phyloP scores from a whole-genome alignment of 64 coral and sea anemone genomes.

The Porites australiensis region DNA sequence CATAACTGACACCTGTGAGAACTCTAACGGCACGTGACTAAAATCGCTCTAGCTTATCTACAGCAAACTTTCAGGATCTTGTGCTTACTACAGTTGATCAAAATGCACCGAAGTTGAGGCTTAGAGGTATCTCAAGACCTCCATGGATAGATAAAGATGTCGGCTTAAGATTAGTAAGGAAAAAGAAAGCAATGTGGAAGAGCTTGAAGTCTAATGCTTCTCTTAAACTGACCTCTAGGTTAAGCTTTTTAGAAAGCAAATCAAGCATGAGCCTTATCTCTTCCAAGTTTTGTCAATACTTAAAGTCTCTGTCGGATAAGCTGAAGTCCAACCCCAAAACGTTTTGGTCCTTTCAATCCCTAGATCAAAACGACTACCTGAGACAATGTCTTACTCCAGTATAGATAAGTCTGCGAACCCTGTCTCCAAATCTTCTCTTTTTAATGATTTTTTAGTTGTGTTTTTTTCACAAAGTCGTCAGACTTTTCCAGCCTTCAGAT shows the following conservation, averaged over 20 bases:
- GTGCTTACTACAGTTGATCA: background rate
- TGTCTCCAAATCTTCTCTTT: conserved; percentile 32
- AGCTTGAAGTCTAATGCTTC: background rate
- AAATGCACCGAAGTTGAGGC: background rate
- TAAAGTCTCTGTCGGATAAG: background rate
- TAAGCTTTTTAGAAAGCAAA: conserved; percentile 72
- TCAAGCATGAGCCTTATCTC: conserved; percentile 59
- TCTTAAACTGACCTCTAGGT: conserved; percentile 68
- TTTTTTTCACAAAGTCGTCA: conserved; percentile 35
- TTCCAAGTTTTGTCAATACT: conserved; percentile 44
- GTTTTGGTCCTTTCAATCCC: conserved; percentile 65
- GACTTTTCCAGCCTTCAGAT: background rate
- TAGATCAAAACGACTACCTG: conserved; percentile 62
- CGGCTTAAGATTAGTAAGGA: conserved; percentile 51
- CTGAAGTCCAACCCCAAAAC: conserved; percentile 54
- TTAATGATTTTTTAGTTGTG: conserved; percentile 53
- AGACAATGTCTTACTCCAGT: conserved; percentile 18
- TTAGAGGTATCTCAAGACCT: conserved; percentile 61
- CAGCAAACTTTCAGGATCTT: conserved; percentile 68
- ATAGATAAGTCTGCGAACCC: conserved; percentile 43
- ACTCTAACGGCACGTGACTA: too few species aligned
- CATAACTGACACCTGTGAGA: too few species aligned
- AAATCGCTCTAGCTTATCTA: background rate
- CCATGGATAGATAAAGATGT: conserved; percentile 51
- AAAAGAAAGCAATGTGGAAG: conserved; percentile 49